Evolutionary conservation across 1,140 invertebrate species (phyloP), one percentile per base, ranked within the genome.

Genomic region (Brachionus manjavacas): DNA sequence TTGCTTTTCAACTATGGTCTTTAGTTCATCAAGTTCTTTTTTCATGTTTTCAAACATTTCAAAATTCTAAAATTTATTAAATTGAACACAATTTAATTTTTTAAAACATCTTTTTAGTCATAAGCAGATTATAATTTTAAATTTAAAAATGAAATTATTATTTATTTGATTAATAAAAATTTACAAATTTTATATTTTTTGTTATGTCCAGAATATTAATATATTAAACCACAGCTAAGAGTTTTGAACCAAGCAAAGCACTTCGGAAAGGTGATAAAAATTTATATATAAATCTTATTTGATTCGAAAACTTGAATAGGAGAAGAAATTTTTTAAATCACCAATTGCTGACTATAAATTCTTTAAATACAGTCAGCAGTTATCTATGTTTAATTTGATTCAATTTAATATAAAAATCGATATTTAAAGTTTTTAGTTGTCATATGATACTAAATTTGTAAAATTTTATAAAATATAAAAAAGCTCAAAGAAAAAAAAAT

Each of bases 381-480:
- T 60, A 23, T 16, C 52, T 60, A 20, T 20, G 16, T 60, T 60
- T 60, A 60, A 60, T 20, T 60, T 60, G 52, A 60, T 60, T 60
- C 52, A 25, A 60, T 60, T 60, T 60, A 20, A 60, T 60, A 60
- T 60, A 60, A 60, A 60, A 60, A 60, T 60, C 52, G 52, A 60
- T 60, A 60, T 60, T 52, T 52, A 52, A 52, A 60, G 52, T 60
- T 60, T 60, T 60, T 60, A 52, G 46, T 60, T 60, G 52, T 60
- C 52, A 60, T 60, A 60, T 60, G 52, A 25, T 60, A 60, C 52
- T 60, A 60, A 60, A 60, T 70, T 70, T 70, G 35, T 39, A 35
- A 70, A 70, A 70, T 70, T 31, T 35, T 35, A 70, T 35, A 70
- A 70, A 70, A 70, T 35, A 39, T 70, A 70, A 70, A 35, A 68